phyloP scores from a whole-genome alignment of 2,888 invertebrate genomes.

The Drosophila formosana region DNA sequence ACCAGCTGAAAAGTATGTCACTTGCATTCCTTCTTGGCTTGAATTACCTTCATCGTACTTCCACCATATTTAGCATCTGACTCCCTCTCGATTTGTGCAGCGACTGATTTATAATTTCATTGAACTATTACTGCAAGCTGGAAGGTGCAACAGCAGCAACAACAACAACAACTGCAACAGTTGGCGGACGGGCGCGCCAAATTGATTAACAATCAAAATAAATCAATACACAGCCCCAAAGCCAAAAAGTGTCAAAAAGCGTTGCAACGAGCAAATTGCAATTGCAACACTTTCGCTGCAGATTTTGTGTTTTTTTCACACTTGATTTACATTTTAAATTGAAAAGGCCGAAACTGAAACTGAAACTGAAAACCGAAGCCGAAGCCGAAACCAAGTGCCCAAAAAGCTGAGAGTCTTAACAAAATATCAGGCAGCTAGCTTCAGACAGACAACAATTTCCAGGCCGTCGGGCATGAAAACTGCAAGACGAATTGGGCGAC shows the following conservation, averaged over 20 bases:
- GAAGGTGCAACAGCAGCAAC: constrained; percentile 10
- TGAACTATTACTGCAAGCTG: constrained; percentile 64
- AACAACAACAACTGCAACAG: constrained; percentile 6
- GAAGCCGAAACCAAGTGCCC: constrained; percentile 29
- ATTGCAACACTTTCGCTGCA: constrained; percentile 79
- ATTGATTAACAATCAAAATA: constrained; percentile 79
- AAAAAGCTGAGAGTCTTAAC: constrained; percentile 11
- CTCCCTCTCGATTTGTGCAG: constrained; percentile 5
- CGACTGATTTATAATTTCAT: constrained; percentile 76
- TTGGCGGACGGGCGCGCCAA: constrained; percentile 59
- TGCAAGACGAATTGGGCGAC: constrained; percentile 78
- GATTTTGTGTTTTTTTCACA: constrained; percentile 74
- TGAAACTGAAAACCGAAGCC: constrained; percentile 37
- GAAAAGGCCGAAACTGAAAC: constrained; percentile 65
- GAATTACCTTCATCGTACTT: constrained; percentile 40
- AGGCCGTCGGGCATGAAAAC: constrained; percentile 73
- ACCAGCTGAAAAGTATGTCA: constrained; percentile 68
- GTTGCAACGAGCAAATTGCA: constrained; percentile 76
- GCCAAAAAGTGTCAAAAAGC: constrained; percentile 73
- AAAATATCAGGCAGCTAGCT: constrained; percentile 3
- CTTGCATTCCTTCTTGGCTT: constrained; percentile 67
- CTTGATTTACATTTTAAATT: constrained; percentile 79
- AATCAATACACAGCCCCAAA: constrained; percentile 75
- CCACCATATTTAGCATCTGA: neutral
- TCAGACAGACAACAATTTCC: constrained; percentile 66